Evolutionary conservation across 2,113 vertebrate genomes (phyloP), one percentile per base, ranked within the genome.

Genomic region (Carassius carassius): DNA sequence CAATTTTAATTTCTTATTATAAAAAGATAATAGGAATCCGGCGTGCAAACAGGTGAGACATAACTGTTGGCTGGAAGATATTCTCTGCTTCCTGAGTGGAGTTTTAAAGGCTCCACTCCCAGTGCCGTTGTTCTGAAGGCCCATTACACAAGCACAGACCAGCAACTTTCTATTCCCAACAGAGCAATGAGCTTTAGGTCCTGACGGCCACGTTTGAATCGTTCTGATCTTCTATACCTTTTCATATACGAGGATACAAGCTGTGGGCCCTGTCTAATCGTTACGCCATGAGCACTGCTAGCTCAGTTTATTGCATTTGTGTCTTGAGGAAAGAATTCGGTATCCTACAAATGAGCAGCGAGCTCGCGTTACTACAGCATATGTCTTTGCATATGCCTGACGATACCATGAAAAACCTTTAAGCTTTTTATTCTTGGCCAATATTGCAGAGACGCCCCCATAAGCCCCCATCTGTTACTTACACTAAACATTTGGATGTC

Each of bases 381-480:
- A 44, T 83, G 74, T 76, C 41, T 84, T 49, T 83, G 77, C 70
- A 51, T 83, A 78, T 86, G 62, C 51, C 37, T 56, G 75, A 65
- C 35, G 25, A 74, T 74, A 77, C 10, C 32, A 85, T 13, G 47
- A 72, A 72, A 80, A 47, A 25, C 82, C 9, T 72, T 76, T 81
- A 76, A 82, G 56, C 78, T 23, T 75, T 81, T 75, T 67, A 23
- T 73, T 73, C 44, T 32, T 69, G 58, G 89, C 86, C 87, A 92
- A 93, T 94, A 92, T 90, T 93, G 94, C 94, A 94, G 92, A 94
- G 92, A 93, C 92, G 92, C 93, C 54, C 92, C 91, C 92, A 91
- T 81, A 91, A 88, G 91, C 91, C 88, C 84, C 90, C 89, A 91
- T 92, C 90, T 91, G 88, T 87, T 90, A 88, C 87, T 67, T 87